A percentile compares a stretch with the other conserved stretches of the same genome.
These are phyloP conservation scores for Platichthys stellatus DNA, from an alignment of 2,113 vertebrate species.

Conservation along the genomic window DNA sequence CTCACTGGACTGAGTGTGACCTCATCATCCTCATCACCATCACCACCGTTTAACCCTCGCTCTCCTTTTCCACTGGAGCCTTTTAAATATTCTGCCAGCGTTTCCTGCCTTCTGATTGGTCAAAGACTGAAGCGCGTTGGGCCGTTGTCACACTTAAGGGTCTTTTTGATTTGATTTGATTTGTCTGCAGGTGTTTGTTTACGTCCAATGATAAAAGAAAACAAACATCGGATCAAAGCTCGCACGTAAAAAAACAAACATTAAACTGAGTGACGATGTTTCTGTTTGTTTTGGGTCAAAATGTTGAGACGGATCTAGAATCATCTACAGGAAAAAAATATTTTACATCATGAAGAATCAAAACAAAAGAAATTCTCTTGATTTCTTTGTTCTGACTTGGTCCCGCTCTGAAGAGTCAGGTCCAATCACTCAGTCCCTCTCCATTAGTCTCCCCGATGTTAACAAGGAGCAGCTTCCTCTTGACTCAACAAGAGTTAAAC, in stretches of 20 bases:
- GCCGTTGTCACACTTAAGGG: conserved; percentile 29
- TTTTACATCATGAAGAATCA: conserved; percentile 88
- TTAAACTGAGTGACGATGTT: conserved; percentile 79
- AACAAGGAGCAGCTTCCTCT: too few species aligned
- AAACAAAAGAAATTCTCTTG: too few species aligned
- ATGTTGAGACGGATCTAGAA: conserved; percentile 98
- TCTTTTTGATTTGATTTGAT: background rate
- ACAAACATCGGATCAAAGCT: too few species aligned
- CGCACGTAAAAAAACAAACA: background rate
- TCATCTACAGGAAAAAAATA: conserved; percentile 99
- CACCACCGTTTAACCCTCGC: too few species aligned
- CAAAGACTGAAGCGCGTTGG: conserved; percentile 19
- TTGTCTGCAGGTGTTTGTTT: conserved; percentile 33
- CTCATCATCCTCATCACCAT: too few species aligned
- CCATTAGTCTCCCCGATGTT: too few species aligned
- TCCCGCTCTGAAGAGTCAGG: background rate
- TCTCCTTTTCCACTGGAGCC: background rate
- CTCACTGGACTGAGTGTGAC: conserved; percentile 81
- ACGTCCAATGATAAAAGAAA: too few species aligned
- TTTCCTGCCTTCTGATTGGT: conserved; percentile 44
- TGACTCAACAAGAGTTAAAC: too few species aligned
- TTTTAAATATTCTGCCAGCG: background rate
- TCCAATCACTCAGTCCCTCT: too few species aligned
- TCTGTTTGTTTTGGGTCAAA: conserved; percentile 79
- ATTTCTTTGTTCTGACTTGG: background rate